Evolutionary conservation across 2,797 vertebrate species (phyloP).

Genomic region (Eulemur rubriventer): DNA sequence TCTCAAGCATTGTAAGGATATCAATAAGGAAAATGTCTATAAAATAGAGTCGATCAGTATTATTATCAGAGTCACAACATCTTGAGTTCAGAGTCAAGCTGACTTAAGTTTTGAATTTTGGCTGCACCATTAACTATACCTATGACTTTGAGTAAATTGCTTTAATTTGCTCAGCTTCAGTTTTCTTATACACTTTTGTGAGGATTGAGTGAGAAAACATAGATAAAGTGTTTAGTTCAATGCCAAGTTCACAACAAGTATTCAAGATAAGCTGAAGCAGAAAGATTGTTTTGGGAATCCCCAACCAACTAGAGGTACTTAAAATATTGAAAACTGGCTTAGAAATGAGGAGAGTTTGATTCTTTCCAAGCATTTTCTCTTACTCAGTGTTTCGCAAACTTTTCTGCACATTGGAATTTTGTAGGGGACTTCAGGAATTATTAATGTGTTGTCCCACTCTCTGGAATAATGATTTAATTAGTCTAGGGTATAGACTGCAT

Average conservation of each 20-base stretch:
- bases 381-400: not conserved
- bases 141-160: not conserved
- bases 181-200: not conserved
- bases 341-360: not conserved
- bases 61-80: not conserved
- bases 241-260: not conserved
- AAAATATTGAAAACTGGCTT: not conserved
- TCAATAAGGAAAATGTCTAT: not conserved
- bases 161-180: not conserved
- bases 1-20: not conserved
- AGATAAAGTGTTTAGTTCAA: not conserved
- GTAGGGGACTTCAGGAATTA: not conserved
- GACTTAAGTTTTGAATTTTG: not conserved
- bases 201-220: not conserved
- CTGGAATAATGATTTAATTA: not conserved
- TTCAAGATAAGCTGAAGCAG: not conserved
- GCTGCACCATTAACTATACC: too few relatives aligned
- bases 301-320: rapidly evolving
- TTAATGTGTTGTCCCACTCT: not conserved
- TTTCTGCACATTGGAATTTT: not conserved
- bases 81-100: not conserved
- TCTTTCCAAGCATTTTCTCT: not conserved
- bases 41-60: not conserved
- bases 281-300: not conserved
- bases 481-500: not conserved